Evolutionary conservation across 2,113 vertebrate species (phyloP), one percentile per base, ranked within the genome.

Genomic region (Campylomormyrus tamandua): DNA sequence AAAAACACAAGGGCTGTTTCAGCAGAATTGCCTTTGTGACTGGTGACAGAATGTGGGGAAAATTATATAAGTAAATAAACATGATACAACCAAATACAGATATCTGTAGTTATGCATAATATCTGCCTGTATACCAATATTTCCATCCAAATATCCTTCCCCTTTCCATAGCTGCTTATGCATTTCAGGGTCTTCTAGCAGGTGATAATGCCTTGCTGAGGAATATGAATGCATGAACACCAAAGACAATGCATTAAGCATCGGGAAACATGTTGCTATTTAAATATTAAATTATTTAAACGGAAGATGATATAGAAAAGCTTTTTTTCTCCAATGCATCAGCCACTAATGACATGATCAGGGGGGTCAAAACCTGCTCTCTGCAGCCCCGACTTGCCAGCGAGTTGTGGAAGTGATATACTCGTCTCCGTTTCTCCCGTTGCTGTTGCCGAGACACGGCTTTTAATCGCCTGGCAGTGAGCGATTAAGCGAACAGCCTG

Each of bases 401-500:
- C 4, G 5, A 6, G 31, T 31, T 7, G 27, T 35, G 27, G 35
- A 19, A 42, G 35, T 39, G 35, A 80, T 39, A 13, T 6, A 17
- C 74, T 21, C 6, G 13, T 80, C 74, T 35, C 74, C 6, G 35
- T 19, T 80, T 80, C 31, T 46, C 17, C 9, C 11, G 39, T 48
- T 15, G 87, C 9, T 86, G 90, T 90, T 84, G 90, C 90, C 3
- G 35, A 27, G 31, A 45, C 49, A 35, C 27, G 21, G 70, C 89
- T 80, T 91, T 90, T 77, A 91, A 88, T 92, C 46, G 90, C 90
- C 10, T 27, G 74, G 56, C 83, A 5, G 21, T 7, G 53, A 84
- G 77, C 39, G 88, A 84, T 87, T 87, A 87, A 89, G 83, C 2
- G 24, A 88, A 49, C 5, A 42, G 83, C 87, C 84, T 70, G 87